These are phyloP conservation scores for Gymnodraco acuticeps DNA, from an alignment of 2,797 vertebrate genomes.

Conservation along the genomic window DNA sequence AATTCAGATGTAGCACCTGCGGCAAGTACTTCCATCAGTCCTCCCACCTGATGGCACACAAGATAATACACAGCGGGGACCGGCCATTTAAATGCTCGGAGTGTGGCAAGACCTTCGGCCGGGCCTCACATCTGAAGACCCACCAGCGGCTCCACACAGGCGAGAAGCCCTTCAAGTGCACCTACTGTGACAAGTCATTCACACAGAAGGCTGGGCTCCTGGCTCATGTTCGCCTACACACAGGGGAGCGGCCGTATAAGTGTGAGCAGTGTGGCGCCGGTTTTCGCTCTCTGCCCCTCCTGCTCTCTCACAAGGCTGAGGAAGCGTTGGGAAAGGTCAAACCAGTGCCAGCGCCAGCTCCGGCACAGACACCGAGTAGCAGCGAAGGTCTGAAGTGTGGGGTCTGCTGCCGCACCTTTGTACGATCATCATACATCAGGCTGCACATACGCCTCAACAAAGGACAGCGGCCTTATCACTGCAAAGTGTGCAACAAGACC, in stretches of 20 bases:
- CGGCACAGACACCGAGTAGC: constrained; percentile 46
- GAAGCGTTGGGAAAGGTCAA: constrained; percentile 53
- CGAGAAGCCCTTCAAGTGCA: constrained; percentile 86
- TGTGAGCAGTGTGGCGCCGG: constrained; percentile 77
- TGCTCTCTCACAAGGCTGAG: constrained; percentile 80
- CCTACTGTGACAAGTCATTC: constrained; percentile 82
- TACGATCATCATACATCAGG: constrained; percentile 78
- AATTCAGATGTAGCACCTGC: constrained; percentile 81
- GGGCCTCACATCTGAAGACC: constrained; percentile 85
- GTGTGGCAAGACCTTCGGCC: constrained; percentile 84
- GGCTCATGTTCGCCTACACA: constrained; percentile 82
- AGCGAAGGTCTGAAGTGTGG: constrained; percentile 69
- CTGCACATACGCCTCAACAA: constrained; percentile 75
- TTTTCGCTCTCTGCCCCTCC: constrained; percentile 73
- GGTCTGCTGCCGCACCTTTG: constrained; percentile 75
- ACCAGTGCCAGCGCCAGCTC: constrained; percentile 28
- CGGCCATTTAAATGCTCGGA: constrained; percentile 84
- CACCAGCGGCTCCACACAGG: constrained; percentile 86
- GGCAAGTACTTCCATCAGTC: constrained; percentile 85
- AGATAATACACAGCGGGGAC: constrained; percentile 83
- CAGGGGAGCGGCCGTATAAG: constrained; percentile 74
- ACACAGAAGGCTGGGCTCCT: constrained; percentile 86
- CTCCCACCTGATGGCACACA: constrained; percentile 84
- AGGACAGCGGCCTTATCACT: constrained; percentile 78
- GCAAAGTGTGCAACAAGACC: constrained; percentile 83